A percentile compares a stretch with the other conserved stretches of the same genome.
These are phyloP conservation scores for Bettongia penicillata DNA, from an alignment of 2,113 vertebrate genomes.

Conservation along the genomic window DNA sequence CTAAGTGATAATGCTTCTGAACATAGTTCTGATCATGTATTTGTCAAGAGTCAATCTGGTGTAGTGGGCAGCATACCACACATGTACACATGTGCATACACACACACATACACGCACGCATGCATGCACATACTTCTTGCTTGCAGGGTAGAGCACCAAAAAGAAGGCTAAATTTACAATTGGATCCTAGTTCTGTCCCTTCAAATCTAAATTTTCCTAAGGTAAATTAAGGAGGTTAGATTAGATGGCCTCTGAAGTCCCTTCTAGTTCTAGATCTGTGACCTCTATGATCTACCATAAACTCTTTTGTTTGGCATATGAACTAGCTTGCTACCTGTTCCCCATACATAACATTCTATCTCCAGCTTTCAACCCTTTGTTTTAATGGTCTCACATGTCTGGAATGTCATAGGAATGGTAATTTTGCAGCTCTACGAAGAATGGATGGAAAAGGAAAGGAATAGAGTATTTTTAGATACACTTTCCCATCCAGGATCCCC, in stretches of 20 bases:
- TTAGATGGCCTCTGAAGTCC: background rate
- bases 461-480: background rate
- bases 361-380: background rate
- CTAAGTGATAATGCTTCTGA: constrained; percentile 48
- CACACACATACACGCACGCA: background rate
- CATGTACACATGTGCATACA: background rate
- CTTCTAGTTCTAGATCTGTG: background rate
- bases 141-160: background rate
- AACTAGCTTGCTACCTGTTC: background rate
- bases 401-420: background rate
- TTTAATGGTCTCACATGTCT: background rate
- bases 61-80: background rate
- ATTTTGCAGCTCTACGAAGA: background rate
- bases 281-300: no score
- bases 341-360: background rate
- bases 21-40: constrained; percentile 9
- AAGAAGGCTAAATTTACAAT: background rate
- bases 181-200: background rate
- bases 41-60: background rate
- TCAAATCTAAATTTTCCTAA: background rate
- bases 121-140: background rate
- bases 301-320: background rate
- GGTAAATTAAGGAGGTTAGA: background rate
- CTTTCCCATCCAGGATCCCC: background rate
- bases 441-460: background rate